A percentile compares a stretch with the other conserved stretches of the same genome.
Conservation (phyloP, 2,113 vertebrate species). For the Greenwoodochromis staneri region DNA sequence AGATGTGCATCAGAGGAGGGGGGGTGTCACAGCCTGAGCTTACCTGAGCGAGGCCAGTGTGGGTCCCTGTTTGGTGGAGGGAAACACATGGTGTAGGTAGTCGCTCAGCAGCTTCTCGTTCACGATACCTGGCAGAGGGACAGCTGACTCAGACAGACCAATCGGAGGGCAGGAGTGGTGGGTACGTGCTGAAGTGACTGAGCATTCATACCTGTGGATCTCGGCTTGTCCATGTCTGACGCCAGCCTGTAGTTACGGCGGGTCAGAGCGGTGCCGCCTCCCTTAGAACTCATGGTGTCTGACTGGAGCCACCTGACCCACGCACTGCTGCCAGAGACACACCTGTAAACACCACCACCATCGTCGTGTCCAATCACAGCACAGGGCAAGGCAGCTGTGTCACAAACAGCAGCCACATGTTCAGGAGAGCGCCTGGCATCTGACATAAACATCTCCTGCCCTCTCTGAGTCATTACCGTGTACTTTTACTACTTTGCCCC, state of each 20-base stretch:
- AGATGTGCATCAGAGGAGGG: neutral
- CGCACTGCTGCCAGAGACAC: neutral
- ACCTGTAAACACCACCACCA: neutral
- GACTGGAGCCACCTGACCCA: neutral
- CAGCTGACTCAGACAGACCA: neutral
- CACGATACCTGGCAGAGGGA: constrained; percentile 77
- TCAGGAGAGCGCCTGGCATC: neutral
- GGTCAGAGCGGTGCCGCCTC: constrained; percentile 76
- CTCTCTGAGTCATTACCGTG: neutral
- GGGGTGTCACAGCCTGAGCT: neutral
- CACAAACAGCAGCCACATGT: neutral
- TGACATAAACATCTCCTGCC: neutral
- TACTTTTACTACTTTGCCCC: neutral
- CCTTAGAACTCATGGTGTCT: constrained; percentile 83
- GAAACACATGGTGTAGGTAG: constrained; percentile 86
- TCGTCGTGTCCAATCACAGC: neutral
- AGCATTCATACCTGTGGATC: constrained; percentile 73
- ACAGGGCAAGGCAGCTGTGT: neutral
- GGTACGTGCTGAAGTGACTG: neutral
- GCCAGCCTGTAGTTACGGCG: constrained; percentile 84
- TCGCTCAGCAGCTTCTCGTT: constrained; percentile 88
- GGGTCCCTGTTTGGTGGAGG: constrained; percentile 66
- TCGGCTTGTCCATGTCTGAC: constrained; percentile 84
- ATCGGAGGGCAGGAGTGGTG: neutral
- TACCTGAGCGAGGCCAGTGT: constrained; percentile 83